A percentile compares a stretch with the other conserved stretches of the same genome.
These are phyloP conservation scores for Lucinisca nassula DNA, from an alignment of 2,888 invertebrate species.

Conservation along the genomic window DNA sequence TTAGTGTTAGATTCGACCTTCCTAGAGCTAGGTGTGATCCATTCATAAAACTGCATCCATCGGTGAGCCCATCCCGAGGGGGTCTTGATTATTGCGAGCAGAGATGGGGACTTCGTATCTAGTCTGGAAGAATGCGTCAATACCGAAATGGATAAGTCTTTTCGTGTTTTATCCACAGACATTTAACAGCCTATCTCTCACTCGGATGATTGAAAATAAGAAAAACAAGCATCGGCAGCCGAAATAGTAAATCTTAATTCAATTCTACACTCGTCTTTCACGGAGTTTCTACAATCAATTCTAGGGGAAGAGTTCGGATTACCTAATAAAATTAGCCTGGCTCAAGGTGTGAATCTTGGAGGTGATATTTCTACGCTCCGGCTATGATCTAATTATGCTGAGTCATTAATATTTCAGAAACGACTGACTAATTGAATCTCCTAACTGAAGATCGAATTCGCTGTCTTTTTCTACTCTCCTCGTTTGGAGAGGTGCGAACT, in stretches of 20 bases:
- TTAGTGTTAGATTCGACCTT: too few species aligned
- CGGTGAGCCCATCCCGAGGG: too few species aligned
- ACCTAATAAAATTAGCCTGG: conserved; percentile 76
- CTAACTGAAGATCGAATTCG: conserved; percentile 74
- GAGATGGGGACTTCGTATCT: too few species aligned
- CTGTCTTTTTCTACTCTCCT: conserved; percentile 71
- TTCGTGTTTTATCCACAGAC: neutral
- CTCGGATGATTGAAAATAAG: neutral
- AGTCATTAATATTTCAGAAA: conserved; percentile 80
- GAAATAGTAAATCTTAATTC: conserved; percentile 62
- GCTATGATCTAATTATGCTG: conserved; percentile 77
- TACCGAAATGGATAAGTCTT: too few species aligned
- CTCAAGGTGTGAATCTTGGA: conserved; percentile 77
- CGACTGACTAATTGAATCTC: conserved; percentile 78
- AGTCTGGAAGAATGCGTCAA: too few species aligned
- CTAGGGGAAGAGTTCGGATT: conserved; percentile 59
- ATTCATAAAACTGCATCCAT: too few species aligned
- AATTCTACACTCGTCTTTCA: conserved; percentile 55
- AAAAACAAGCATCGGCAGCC: neutral
- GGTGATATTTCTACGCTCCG: conserved; percentile 74
- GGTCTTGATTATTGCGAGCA: too few species aligned
- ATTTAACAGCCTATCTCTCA: neutral
- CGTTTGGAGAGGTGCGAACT: conserved; percentile 74
- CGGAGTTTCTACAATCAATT: conserved; percentile 58
- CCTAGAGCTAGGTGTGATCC: too few species aligned